Evolutionary conservation across 2,797 vertebrate species (phyloP), one percentile per base, ranked within the genome.

Genomic region (Muscicapa comitata): DNA sequence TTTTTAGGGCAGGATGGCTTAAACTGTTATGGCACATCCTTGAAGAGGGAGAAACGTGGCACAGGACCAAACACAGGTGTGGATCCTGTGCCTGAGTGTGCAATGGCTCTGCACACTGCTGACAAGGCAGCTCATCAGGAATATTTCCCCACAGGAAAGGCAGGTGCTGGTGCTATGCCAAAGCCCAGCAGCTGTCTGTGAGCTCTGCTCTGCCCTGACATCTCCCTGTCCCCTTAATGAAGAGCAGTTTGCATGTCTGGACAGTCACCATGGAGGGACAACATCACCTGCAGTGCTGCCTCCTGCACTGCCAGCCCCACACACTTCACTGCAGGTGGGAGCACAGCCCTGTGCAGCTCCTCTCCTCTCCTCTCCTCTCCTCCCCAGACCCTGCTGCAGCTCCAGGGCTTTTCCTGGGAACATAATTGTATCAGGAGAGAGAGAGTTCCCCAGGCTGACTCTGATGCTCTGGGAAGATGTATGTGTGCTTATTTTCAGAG

Each of bases 401-500:
- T 43, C 42, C 18, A 19, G 18, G 42, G 42, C 18, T 43, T 43
- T 43, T 43, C 53, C 62, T 37, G n/a, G 24, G 33, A 93, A 57
- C 15, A 31, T 15, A 31, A 25, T 17, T 51, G 20, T 17, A 26
- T 8, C 0, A 0, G 79, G 68, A 80, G 17, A 26, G 23, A 80
- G 54, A 73, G 55, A 48, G 54, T 11, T 37, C 35, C 35, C 16
- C 80, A 88, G 51, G 35, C 38, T 51, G 40, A 17, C 33, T 67
- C n/a, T 10, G 58, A 10, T 57, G 59, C 16, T 38, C 6, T 1
- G 51, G 38, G 66, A 81, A 94, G 87, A 86, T n/a, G 23, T 5
- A 42, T 33, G 7, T 33, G 35, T 84, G 85, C 76, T 94, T 86
- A 40, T 88, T 93, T 91, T 61, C 79, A 84, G 86, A 67, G 57